phyloP scores from a whole-genome alignment of 2,113 vertebrate genomes.

The Oophaga pumilio region DNA sequence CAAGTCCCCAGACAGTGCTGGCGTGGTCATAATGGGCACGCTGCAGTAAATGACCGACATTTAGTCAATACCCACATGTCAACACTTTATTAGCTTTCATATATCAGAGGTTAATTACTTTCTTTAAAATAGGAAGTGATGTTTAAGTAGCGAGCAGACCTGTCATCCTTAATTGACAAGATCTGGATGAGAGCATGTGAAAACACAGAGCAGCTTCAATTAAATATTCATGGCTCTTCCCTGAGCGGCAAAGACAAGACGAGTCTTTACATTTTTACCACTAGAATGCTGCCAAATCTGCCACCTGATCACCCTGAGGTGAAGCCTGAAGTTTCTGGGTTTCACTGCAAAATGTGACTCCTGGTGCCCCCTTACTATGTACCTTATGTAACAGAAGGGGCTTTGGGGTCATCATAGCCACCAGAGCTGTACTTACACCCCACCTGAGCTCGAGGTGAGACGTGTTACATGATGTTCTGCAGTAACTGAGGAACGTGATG shows the following conservation, averaged over 20 bases:
- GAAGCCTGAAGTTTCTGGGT: background rate
- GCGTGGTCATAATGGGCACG: background rate
- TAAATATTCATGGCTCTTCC: slow-evolving; percentile 9
- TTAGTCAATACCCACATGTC: slow-evolving; percentile 9
- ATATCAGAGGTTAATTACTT: slow-evolving; percentile 12
- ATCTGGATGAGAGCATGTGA: slow-evolving; percentile 13
- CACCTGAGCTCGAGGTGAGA: background rate
- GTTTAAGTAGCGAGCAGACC: slow-evolving; percentile 15
- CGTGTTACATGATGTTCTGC: background rate
- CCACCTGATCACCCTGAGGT: background rate
- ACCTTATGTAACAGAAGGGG: background rate
- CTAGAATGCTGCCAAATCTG: background rate
- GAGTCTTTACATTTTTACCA: background rate
- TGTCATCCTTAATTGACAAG: slow-evolving; percentile 30
- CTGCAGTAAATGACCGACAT: slow-evolving; percentile 8
- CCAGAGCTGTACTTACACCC: background rate
- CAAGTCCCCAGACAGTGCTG: background rate
- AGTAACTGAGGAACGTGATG: background rate
- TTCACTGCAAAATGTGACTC: background rate
- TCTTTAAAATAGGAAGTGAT: slow-evolving; percentile 17
- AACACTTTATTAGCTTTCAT: slow-evolving; percentile 30
- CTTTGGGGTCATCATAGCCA: background rate
- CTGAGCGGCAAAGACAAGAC: background rate
- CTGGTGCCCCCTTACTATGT: too few relatives aligned
- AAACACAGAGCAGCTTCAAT: slow-evolving; percentile 10